phyloP scores from a whole-genome alignment of 2,113 vertebrate genomes.

The Eretmochelys imbricata region DNA sequence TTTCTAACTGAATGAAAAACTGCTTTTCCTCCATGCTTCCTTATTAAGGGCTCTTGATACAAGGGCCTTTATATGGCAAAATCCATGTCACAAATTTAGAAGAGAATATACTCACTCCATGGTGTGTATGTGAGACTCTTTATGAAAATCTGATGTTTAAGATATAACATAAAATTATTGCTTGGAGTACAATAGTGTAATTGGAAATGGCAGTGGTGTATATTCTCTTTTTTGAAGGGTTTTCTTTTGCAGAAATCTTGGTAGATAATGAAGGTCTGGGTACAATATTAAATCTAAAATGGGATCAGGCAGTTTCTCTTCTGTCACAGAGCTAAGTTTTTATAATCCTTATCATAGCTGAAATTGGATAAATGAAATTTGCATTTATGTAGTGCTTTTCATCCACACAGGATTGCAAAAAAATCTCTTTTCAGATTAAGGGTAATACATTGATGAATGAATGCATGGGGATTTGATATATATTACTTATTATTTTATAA shows the following conservation, averaged over 20 bases:
- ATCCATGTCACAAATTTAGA: background rate
- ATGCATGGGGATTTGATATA: background rate
- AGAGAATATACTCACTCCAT: background rate
- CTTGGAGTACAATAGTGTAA: background rate
- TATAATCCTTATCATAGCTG: slow-evolving; percentile 35
- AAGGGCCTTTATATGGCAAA: background rate
- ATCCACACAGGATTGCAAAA: background rate
- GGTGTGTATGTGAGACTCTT: background rate
- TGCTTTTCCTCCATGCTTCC: accelerated
- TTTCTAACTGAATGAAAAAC: background rate
- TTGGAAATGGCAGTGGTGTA: background rate
- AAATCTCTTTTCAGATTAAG: slow-evolving; percentile 6
- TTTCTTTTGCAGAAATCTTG: slow-evolving; percentile 19
- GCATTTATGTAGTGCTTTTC: slow-evolving; percentile 23
- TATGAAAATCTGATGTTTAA: background rate
- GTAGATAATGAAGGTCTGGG: background rate
- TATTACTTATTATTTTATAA: slow-evolving; percentile 29
- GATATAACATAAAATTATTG: background rate
- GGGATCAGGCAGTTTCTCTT: slow-evolving; percentile 24
- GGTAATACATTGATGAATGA: background rate
- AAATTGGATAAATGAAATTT: slow-evolving; percentile 53
- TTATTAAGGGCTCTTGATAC: background rate
- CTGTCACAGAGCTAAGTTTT: background rate
- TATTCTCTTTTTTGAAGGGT: background rate
- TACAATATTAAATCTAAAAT: slow-evolving; percentile 35